Conservation (phyloP, 2,797 vertebrate genomes). For the Serranus cabrilla region DNA sequence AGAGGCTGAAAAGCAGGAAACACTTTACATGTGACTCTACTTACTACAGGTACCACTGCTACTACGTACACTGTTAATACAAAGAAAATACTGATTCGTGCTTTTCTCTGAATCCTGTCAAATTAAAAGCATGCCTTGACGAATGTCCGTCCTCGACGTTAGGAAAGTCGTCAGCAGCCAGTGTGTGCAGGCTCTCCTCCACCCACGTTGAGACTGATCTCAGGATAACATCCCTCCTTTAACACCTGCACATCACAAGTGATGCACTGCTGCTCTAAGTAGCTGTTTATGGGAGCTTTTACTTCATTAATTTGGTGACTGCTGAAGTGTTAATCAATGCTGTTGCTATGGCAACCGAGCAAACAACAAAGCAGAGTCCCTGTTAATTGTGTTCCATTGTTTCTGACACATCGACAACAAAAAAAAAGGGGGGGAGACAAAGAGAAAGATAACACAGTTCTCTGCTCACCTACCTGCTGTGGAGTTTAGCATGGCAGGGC, state of each 20-base stretch:
- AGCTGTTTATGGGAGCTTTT: constrained; percentile 87
- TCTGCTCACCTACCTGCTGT: constrained; percentile 3
- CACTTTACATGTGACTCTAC: too few relatives aligned
- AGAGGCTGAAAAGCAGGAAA: neutral
- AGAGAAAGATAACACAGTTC: neutral
- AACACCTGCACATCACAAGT: constrained; percentile 87
- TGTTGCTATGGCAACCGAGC: constrained; percentile 89
- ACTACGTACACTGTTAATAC: neutral
- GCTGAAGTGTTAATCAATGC: constrained; percentile 85
- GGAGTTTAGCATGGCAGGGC: neutral
- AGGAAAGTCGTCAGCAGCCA: constrained; percentile 59
- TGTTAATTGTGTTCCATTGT: constrained; percentile 88
- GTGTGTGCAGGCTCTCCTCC: neutral
- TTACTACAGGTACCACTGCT: too few relatives aligned
- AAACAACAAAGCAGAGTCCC: constrained; percentile 86
- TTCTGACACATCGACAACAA: constrained; percentile 61
- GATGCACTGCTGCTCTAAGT: constrained; percentile 83
- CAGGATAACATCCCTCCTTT: constrained; percentile 68
- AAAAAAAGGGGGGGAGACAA: too few relatives aligned
- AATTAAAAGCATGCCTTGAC: constrained; percentile 67
- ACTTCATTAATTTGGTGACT: constrained; percentile 79
- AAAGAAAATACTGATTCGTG: constrained; percentile 69
- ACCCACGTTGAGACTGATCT: constrained; percentile 39
- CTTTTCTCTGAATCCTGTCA: constrained; percentile 71
- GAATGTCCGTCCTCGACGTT: constrained; percentile 82